Conservation (phyloP, 92 coral and sea anemone genomes). For the Actinostola sp. region DNA sequence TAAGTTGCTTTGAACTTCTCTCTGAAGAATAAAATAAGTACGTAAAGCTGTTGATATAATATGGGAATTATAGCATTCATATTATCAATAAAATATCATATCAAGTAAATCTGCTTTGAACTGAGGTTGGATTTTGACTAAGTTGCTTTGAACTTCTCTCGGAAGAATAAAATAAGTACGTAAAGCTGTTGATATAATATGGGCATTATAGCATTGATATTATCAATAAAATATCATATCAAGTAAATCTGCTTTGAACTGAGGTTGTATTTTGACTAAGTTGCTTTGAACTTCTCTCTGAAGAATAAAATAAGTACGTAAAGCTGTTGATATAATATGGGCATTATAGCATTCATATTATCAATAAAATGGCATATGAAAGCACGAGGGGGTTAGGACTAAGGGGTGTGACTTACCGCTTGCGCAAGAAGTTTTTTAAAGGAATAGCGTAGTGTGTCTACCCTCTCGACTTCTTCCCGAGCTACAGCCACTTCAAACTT, state of each 20-base stretch:
- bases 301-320: neutral
- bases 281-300: constrained; percentile 77
- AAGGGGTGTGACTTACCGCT: constrained; percentile 61
- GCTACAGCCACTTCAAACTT: constrained; percentile 85
- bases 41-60: neutral
- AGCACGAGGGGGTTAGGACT: neutral
- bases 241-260: constrained; percentile 81
- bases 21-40: constrained; percentile 23
- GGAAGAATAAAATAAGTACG: neutral
- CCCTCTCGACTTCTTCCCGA: constrained; percentile 89
- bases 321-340: neutral
- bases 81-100: too few species aligned
- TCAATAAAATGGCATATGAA: constrained; percentile 35
- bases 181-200: neutral
- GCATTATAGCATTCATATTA: too few species aligned
- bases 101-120: constrained; percentile 84
- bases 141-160: constrained; percentile 75
- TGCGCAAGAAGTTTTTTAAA: constrained; percentile 84
- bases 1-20: constrained; percentile 73
- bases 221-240: constrained; percentile 31
- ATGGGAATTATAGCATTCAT: too few species aligned
- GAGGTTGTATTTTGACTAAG: constrained; percentile 85
- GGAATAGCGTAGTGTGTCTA: constrained; percentile 84
- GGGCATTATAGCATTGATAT: too few species aligned
- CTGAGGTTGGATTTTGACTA: constrained; percentile 87